Evolutionary conservation across 1,140 invertebrate genomes (phyloP).

Genomic region (Apis laboriosa): DNA sequence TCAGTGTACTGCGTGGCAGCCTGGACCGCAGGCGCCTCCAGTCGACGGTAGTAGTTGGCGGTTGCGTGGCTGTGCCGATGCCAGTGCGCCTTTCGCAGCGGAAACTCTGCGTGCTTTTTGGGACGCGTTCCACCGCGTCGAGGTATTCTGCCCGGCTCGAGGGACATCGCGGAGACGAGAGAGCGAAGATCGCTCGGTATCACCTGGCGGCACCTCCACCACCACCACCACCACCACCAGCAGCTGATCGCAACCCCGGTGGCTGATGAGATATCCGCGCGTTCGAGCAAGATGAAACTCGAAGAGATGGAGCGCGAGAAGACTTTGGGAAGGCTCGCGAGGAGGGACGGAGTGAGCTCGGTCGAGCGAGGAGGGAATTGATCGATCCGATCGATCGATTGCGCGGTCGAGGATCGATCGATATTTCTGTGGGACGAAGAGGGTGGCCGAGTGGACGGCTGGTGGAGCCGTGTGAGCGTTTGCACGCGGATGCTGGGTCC

Average conservation of each 20-base stretch:
- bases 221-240: conserved; percentile 2
- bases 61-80: conserved; percentile 48
- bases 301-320: too few relatives aligned
- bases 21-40: conserved; percentile 63
- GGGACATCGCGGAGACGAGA: too few relatives aligned
- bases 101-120: conserved; percentile 27
- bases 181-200: neutral
- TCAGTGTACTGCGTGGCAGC: conserved; percentile 65
- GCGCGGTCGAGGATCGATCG: conserved; percentile 1
- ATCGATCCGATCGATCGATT: too few relatives aligned
- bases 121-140: conserved; percentile 7
- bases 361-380: neutral
- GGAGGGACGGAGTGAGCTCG: too few relatives aligned
- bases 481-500: conserved; percentile 17
- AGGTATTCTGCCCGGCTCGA: too few relatives aligned
- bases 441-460: neutral
- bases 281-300: neutral
- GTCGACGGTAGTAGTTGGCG: conserved; percentile 52
- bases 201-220: conserved; percentile 27
- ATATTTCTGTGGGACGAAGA: neutral
- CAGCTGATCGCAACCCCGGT: neutral
- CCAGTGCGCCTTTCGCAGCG: neutral
- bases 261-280: too few relatives aligned
- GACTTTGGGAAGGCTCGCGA: too few relatives aligned
- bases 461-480: neutral